Conservation (phyloP, 2,797 vertebrate genomes). For the Adrianichthys oophorus region DNA sequence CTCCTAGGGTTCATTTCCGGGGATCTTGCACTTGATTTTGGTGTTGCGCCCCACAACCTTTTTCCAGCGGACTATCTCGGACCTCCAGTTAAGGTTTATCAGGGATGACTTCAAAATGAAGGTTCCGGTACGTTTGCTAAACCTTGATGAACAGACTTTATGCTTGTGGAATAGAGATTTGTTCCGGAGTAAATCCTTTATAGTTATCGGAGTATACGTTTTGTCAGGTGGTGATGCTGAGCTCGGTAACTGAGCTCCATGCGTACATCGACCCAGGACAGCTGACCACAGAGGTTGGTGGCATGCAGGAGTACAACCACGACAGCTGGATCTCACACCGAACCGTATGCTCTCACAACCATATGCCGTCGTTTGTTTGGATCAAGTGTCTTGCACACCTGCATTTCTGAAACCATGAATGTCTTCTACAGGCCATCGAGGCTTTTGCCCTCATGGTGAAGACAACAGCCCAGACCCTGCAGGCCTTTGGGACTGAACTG, state of each 20-base stretch:
- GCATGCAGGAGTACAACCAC: constrained; percentile 88
- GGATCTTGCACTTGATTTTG: constrained; percentile 88
- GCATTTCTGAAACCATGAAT: too few species aligned
- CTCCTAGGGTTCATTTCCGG: constrained; percentile 88
- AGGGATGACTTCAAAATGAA: constrained; percentile 98
- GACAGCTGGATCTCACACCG: constrained; percentile 88
- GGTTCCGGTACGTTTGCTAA: constrained; percentile 74
- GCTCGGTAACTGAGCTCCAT: constrained; percentile 90
- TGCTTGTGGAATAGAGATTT: neutral
- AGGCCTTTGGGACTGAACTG: constrained; percentile 92
- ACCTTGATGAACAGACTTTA: too few species aligned
- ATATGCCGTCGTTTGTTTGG: too few species aligned
- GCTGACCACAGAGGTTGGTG: constrained; percentile 89
- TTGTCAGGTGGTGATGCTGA: constrained; percentile 92
- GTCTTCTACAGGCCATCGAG: constrained; percentile 80
- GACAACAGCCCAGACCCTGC: constrained; percentile 92
- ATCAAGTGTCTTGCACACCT: too few species aligned
- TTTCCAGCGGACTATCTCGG: constrained; percentile 88
- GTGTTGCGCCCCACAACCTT: constrained; percentile 89
- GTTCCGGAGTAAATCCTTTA: too few species aligned
- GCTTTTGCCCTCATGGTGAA: constrained; percentile 95
- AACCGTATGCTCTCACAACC: constrained; percentile 69
- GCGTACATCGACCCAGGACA: constrained; percentile 89
- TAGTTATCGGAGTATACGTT: neutral
- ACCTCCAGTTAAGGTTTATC: constrained; percentile 89